Base-by-base conservation (phyloP, 2,113 vertebrate species). In the Podocnemis expansa region DNA sequence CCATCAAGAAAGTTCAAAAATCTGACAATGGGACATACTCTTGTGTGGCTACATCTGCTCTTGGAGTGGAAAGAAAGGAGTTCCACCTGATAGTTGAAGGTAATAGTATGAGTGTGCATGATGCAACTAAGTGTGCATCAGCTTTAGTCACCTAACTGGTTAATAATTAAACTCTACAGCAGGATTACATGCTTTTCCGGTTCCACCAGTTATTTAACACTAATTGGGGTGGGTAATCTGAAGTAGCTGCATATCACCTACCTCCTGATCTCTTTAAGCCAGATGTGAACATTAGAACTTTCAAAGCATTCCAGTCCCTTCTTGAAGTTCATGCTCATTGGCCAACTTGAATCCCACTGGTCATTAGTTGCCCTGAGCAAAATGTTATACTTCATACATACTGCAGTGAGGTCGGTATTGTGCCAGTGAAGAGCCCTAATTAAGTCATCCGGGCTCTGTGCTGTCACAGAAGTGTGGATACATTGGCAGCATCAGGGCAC, bases 51-150 rank as follows among this genome's bases (percentile, higher is more conserved):
- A 67, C 6, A 8, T 97, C 93, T 16, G 0, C 4, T 41, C 1
- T 43, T 14, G 79, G 70, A 31, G 51, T 0, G 1, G n/a, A 85
- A 22, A 96, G 16, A 6, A 95, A 41, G 93, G 85, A 97, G 79
- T 98, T 98, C 89, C 82, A 97, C 82, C 93, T 98, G 85, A 67
- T 43, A 24, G 94, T 98, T 75, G 86, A 92, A 97, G 98, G 98
- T 98, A 98, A 97, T 38, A 63, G 70, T 38, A 21, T 38, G n/a
- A 70, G 63, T 19, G 34, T 38, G n/a, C 60, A n/a, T 8, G n/a
- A n/a, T n/a, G n/a, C n/a, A n/a, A n/a, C 25, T 38, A 79, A 94
- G 51, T 82, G 89, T 67, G 84, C 58, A 67, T 67, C 79, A 75
- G 81, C 75, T 27, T 56, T 76, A 13, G 24, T 82, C 41, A n/a